Conservation (phyloP, 64 coral and sea anemone species). For the Dendronephthya gigantea region DNA sequence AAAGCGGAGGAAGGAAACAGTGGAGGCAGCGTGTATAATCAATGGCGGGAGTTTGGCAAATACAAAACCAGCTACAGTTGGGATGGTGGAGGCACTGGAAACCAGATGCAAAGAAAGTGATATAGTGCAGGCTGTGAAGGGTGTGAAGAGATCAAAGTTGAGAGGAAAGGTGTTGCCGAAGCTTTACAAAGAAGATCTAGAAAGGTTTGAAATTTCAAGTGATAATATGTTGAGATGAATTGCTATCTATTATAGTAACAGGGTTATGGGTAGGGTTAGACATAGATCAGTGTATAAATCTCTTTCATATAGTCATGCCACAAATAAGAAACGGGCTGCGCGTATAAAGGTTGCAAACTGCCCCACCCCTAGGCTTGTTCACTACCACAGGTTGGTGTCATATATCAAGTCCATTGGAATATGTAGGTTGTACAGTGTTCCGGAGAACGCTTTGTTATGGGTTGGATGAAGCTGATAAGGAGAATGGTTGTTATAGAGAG, state of each 20-base stretch:
- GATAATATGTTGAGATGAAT: constrained; percentile 8
- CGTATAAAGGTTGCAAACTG: constrained; percentile 12
- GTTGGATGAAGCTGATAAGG: background rate
- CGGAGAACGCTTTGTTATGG: background rate
- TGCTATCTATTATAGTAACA: background rate
- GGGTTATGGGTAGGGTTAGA: background rate
- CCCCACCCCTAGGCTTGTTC: background rate
- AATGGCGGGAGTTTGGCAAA: background rate
- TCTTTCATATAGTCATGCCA: background rate
- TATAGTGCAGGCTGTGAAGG: background rate
- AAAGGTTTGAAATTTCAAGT: background rate
- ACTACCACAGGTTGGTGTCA: background rate
- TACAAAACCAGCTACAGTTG: background rate
- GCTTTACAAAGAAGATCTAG: background rate
- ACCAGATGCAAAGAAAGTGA: background rate
- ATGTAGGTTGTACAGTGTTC: constrained; percentile 5
- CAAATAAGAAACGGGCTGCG: background rate
- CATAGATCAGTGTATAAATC: background rate
- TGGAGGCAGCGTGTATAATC: constrained; percentile 5
- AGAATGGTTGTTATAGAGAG: background rate
- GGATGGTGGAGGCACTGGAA: background rate
- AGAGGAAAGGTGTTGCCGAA: background rate
- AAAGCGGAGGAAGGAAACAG: background rate
- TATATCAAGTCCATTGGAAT: constrained; percentile 12
- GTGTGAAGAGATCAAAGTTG: background rate